Conservation (phyloP, 2,888 invertebrate species). For the Adela reaumurella region DNA sequence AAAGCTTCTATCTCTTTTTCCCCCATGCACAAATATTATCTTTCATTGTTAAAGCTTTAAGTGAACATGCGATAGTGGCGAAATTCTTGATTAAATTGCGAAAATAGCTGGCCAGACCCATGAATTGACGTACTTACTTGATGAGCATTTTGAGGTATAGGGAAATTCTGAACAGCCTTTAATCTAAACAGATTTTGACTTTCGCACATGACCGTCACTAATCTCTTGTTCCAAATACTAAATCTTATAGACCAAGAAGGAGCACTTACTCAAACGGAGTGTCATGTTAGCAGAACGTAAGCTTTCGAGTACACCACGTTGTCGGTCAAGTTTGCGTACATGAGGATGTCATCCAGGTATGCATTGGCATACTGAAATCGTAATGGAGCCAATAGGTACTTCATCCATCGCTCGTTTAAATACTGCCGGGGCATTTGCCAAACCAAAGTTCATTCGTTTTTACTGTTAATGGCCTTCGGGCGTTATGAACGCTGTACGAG, state of each 20-base stretch:
- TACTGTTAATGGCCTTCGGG: constrained; percentile 11
- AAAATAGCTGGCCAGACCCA: constrained; percentile 11
- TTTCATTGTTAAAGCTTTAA: constrained; percentile 8
- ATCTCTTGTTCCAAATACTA: constrained; percentile 7
- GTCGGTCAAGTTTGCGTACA: constrained; percentile 6
- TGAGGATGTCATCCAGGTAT: constrained; percentile 10
- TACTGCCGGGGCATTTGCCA: constrained; percentile 7
- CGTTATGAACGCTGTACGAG: constrained; percentile 8
- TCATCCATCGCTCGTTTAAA: constrained; percentile 10
- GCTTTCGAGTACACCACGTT: constrained; percentile 3
- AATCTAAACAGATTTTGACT: constrained; percentile 3
- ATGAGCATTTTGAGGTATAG: constrained; percentile 8
- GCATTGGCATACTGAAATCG: constrained; percentile 8
- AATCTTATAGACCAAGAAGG: constrained; percentile 1
- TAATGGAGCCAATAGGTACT: constrained; percentile 5
- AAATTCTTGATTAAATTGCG: constrained; percentile 9
- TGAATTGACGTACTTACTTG: constrained; percentile 10
- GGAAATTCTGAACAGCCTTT: constrained; percentile 5
- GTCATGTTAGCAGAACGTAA: too few relatives aligned
- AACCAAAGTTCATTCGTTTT: constrained; percentile 9
- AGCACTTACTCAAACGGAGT: too few relatives aligned
- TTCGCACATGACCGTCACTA: constrained; percentile 1
- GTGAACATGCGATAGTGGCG: constrained; percentile 9
- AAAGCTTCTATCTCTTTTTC: constrained; percentile 3
- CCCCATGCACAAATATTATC: constrained; percentile 3